Percentiles rank a stretch among this genome's conserved stretches.
These are phyloP conservation scores for Drosophila mercatorum DNA, from an alignment of 2,888 invertebrate species.

Conservation along the genomic window DNA sequence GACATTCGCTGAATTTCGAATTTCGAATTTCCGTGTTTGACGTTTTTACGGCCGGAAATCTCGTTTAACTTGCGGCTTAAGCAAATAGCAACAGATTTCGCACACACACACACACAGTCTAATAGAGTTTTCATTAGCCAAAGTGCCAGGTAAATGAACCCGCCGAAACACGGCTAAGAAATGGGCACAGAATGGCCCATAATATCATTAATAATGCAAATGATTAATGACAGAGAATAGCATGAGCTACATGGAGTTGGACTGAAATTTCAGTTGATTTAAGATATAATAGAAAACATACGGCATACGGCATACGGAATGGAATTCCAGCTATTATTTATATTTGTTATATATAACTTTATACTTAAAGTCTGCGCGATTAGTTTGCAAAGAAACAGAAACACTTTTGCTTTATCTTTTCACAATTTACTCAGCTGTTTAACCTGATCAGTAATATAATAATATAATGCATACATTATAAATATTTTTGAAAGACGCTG, in stretches of 20 bases:
- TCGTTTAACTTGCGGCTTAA: slow-evolving; percentile 56
- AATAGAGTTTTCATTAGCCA: slow-evolving; percentile 39
- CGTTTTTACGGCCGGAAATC: slow-evolving; percentile 57
- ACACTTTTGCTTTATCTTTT: not conserved
- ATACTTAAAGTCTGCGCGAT: not conserved
- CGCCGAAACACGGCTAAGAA: not conserved
- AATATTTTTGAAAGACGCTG: not conserved
- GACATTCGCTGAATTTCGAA: slow-evolving; percentile 24
- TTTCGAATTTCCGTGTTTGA: slow-evolving; percentile 24
- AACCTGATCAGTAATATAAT: not conserved
- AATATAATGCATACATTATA: not conserved
- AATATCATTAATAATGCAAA: slow-evolving; percentile 7
- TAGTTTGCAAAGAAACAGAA: slow-evolving; percentile 8
- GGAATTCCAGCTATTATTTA: no score
- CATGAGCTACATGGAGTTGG: not conserved
- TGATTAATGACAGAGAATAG: slow-evolving; percentile 6
- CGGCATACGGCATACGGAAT: no score
- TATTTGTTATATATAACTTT: not conserved
- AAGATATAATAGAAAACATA: not conserved
- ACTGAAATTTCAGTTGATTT: not conserved
- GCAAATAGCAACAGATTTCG: slow-evolving; percentile 27
- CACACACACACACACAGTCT: slow-evolving; percentile 4
- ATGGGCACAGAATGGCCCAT: not conserved
- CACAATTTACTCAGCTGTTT: slow-evolving; percentile 3
- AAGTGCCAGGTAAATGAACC: slow-evolving; percentile 14